Base-by-base conservation (phyloP, 2,888 invertebrate species). In the Julus scanicus region DNA sequence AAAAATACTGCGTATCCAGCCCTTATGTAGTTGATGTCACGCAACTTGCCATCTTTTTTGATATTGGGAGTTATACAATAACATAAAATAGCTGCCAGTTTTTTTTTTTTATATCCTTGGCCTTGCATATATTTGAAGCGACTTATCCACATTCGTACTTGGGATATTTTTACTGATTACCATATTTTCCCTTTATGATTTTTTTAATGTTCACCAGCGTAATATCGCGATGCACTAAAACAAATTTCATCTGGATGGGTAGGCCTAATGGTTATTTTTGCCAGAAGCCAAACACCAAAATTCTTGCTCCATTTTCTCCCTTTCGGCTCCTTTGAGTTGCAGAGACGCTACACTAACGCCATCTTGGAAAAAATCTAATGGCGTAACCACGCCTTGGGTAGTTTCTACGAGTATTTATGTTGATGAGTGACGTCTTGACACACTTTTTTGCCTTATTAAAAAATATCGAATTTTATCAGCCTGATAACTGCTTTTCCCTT, bases 391-490 rank as follows among this genome's bases (percentile, higher is more conserved):
- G 71, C 71, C 71, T 71, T 11, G 71, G 71, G 71, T 71, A 11
- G 29, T 71, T 71, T 71, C 71, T 71, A 29, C 29, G 29, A 71
- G 71, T 71, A 29, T 71, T 71, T 29, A 71, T 29, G 71, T 11
- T 71, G 71, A 71, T 71, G 71, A 71, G 71, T 71, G 71, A 29
- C 71, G 71, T 29, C 29, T 71, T 29, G 71, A 71, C 71, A n/a
- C 71, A 71, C 71, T 29, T 29, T 44, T 29, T 71, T 71, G 71
- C 29, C 71, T 9, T 63, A 63, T 71, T 71, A 71, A 71, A 71
- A 53, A 71, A 71, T 71, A 71, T 29, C 71, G 71, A 71, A 71
- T 71, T 71, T 71, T 71, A 71, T 71, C 71, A n/a, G 29, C 71
- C 2, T 29, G 71, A 71, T 71, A 6, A 17, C 53, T 53, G 17